phyloP scores from a whole-genome alignment of 2,888 invertebrate genomes.

The Monopis laevigella region DNA sequence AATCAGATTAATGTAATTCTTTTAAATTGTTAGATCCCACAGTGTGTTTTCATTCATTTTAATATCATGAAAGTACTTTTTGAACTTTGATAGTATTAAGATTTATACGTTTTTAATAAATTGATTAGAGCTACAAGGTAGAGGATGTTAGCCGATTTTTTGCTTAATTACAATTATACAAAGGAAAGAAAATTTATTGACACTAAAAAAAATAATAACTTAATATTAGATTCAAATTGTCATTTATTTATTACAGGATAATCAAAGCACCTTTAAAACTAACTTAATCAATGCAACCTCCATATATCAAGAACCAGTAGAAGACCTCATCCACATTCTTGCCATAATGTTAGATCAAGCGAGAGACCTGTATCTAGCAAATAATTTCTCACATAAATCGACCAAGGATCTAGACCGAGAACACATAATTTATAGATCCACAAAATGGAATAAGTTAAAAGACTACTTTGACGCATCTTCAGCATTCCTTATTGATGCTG shows the following conservation, averaged over 20 bases:
- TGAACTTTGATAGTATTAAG: too few species aligned
- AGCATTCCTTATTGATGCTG: conserved; percentile 66
- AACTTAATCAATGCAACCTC: conserved; percentile 48
- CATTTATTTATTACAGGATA: conserved; percentile 42
- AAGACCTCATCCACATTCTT: conserved; percentile 70
- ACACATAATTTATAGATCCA: conserved; percentile 41
- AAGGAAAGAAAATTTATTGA: too few species aligned
- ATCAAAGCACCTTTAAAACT: conserved; percentile 40
- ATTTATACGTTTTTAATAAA: too few species aligned
- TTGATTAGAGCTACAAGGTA: too few species aligned
- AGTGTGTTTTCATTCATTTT: too few species aligned
- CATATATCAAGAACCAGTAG: conserved; percentile 51
- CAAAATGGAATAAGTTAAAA: conserved; percentile 56
- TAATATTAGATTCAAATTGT: too few species aligned
- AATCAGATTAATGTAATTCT: too few species aligned
- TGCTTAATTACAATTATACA: too few species aligned
- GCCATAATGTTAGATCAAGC: conserved; percentile 73
- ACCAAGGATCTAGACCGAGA: conserved; percentile 35
- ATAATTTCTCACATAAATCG: conserved; percentile 29
- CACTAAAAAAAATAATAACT: too few species aligned
- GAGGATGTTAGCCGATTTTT: too few species aligned
- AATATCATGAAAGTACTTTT: too few species aligned
- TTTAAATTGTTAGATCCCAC: too few species aligned
- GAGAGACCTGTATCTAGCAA: conserved; percentile 58
- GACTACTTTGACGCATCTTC: conserved; percentile 67